Percentiles rank a stretch among this genome's conserved stretches.
Conservation (phyloP, 1,140 invertebrate genomes). For the Ips nitidus region DNA sequence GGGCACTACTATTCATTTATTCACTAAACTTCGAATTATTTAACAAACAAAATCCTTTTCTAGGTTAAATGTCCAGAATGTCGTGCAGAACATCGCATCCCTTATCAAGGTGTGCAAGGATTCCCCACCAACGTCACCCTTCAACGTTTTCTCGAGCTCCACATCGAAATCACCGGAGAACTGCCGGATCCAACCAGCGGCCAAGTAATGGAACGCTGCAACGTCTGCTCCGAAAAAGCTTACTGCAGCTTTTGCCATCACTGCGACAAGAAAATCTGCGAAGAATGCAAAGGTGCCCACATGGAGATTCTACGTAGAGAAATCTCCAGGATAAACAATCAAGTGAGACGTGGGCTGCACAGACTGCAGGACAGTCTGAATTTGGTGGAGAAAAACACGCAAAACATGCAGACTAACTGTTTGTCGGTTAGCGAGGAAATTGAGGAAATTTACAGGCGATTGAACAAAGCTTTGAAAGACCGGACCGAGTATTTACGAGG, state of each 20-base stretch:
- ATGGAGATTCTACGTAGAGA: constrained; percentile 94
- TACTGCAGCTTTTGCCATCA: constrained; percentile 87
- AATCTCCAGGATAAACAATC: constrained; percentile 91
- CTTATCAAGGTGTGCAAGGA: constrained; percentile 90
- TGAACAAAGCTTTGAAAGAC: constrained; percentile 89
- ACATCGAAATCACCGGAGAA: constrained; percentile 91
- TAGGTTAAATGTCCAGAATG: constrained; percentile 99
- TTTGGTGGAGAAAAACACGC: constrained; percentile 82
- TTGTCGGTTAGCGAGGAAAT: constrained; percentile 86
- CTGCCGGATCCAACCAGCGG: constrained; percentile 84
- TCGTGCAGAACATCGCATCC: constrained; percentile 94
- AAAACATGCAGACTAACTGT: constrained; percentile 82
- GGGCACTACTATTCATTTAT: not conserved
- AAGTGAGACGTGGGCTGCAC: constrained; percentile 83
- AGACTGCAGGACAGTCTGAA: constrained; percentile 81
- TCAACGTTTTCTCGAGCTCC: constrained; percentile 91
- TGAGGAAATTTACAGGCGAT: constrained; percentile 85
- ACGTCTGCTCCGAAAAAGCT: constrained; percentile 93
- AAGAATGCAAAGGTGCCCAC: constrained; percentile 89
- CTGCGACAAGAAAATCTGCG: constrained; percentile 92
- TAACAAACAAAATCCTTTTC: constrained; percentile 37
- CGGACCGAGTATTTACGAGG: constrained; percentile 83
- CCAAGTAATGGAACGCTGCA: constrained; percentile 83
- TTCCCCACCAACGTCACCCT: constrained; percentile 96
- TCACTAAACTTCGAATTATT: not conserved